Base-by-base conservation (phyloP, 2,888 invertebrate genomes). In the Chrysolina oricalcia region DNA sequence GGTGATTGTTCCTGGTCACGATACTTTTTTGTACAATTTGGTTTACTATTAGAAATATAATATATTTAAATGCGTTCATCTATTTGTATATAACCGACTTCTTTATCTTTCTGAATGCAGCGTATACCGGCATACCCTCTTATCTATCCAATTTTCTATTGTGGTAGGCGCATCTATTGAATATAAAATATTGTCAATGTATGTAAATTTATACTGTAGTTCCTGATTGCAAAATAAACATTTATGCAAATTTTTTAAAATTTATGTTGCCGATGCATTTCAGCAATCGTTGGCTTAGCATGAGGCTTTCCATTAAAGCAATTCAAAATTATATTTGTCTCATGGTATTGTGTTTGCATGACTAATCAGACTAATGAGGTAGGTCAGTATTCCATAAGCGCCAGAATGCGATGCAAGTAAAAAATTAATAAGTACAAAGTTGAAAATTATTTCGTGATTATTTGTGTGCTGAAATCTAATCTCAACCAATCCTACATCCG, bases 171-270 rank as follows among this genome's bases (percentile, higher is more conserved):
- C 27, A 27, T 59, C 13, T 59, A 35, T n/a, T 10, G 35, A 59
- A 59, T 59, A 27, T 46, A 46, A 59, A 59, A 15, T 27, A 27
- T 10, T 27, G 59, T 35, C n/a, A 59, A 59, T 27, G n/a, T 59
- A 59, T 59, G 35, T 59, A 59, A 59, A 59, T 59, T 27, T 59
- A 59, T 59, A 59, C 59, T n/a, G 59, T 27, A 59, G 27, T 59
- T 59, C 2, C 9, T n/a, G 27, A 59, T 59, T 35, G 59, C n/a
- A 35, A 15, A 8, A 50, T 9, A 35, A 59, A 59, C 27, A 59
- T 15, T 59, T 35, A 59, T 59, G 59, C 23, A 35, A 59, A 59
- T 59, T 27, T 6, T 59, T 59, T 27, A 2, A 59, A 27, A 59
- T 59, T 2, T 59, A 59, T 35, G 59, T 9, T 15, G 11, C 35